Evolutionary conservation across 1,140 invertebrate genomes (phyloP), one percentile per base, ranked within the genome.

Genomic region (Apis dorsata): DNA sequence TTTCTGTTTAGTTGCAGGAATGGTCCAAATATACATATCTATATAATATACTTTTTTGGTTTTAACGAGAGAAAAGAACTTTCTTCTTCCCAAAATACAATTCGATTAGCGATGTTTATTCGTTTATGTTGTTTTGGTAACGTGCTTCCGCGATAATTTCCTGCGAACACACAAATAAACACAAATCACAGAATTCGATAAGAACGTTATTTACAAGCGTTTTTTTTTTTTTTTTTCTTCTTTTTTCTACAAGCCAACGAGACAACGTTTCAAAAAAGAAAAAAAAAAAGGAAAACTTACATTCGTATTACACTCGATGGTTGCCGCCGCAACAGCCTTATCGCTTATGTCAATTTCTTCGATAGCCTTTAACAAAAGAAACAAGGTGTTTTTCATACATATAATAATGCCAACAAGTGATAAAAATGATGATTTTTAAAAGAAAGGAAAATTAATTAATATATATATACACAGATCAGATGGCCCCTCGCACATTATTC

Each of bases 41-140:
- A 94, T 93, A 93, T 93, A 93, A 93, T 94, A 94, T 94, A 93
- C 89, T 92, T 93, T 93, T 94, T 94, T 93, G 93, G 92, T 94
- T 94, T 94, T 94, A 93, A 92, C 91, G 93, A 93, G 92, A 93
- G 91, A 94, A 94, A 94, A 93, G 90, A 93, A 93, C 88, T 91
- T 93, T 94, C 91, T 93, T 92, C 91, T 93, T 93, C 91, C 91
- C 92, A 93, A 93, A 93, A 92, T 93, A 92, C 89, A 93, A 91
- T 93, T 93, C 90, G 89, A 79, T 91, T 93, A 91, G 87, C 85
- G 91, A 85, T 89, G 88, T 79, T 93, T 94, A 94, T 93, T 94
- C 93, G 84, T 93, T 93, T 80, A 92, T 84, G 83, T 90, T 91
- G 90, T 92, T 93, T 91, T 93, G 91, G 88, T 93, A 92, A 84